Evolutionary conservation across 2,888 invertebrate genomes (phyloP), one percentile per base, ranked within the genome.

Genomic region (Mechanitis mazaeus): DNA sequence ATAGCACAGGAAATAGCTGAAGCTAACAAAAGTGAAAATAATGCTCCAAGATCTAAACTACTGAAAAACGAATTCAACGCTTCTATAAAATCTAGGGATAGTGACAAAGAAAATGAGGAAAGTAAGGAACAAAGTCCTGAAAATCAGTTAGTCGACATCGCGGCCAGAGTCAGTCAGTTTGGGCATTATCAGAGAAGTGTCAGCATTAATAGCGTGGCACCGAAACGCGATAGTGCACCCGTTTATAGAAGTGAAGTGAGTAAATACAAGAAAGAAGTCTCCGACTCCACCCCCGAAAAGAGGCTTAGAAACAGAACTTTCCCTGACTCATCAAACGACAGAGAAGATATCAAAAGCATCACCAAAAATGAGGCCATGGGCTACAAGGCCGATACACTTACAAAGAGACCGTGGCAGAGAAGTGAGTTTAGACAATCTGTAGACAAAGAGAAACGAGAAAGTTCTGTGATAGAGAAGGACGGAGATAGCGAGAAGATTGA

Each of bases 61-160:
- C 72, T 84, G 0, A 90, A 88, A 70, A 87, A 89, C 62, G 87
- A 89, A 73, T 90, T 88, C 58, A 91, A 91, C 64, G 89, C 91
- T 38, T 91, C 89, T 3, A 90, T 89, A 3, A 92, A 92, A 76
- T 92, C 92, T 55, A 84, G 94, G 58, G 94, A 94, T 71, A 94
- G 94, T 73, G 94, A 94, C 73, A 94, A 95, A 76, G 94, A 94
- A 77, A 94, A 94, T 72, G 93, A 92, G 64, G 87, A 88, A 56
- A 74, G 69, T 3, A 80, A 77, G 64, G 78, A 79, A 42, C 74
- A 81, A 57, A 80, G 76, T 45, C 80, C 81, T 45, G 87, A 86
- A 20, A 87, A 85, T 63, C 82, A 84, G 70, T 68, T 83, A n/a
- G 84, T 88, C 0, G 87, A 86, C 67, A 86, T 87, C 47, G 84